These are phyloP conservation scores for Serinus canaria DNA, from an alignment of 2,113 vertebrate genomes.

Conservation along the genomic window DNA sequence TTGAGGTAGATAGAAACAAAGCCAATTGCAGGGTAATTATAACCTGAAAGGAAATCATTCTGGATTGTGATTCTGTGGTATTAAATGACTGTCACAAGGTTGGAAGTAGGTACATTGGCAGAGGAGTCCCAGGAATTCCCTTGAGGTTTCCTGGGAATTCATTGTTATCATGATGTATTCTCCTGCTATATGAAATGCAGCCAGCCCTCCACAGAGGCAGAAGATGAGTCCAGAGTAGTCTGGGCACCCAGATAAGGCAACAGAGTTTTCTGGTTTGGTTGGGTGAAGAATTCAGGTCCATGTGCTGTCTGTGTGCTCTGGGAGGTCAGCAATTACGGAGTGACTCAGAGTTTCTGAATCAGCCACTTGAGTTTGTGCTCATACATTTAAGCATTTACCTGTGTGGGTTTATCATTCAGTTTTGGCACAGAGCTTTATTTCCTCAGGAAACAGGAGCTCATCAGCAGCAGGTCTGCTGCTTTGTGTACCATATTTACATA, in stretches of 20 bases:
- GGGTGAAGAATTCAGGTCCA: background rate
- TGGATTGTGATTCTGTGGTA: background rate
- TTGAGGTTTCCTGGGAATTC: background rate
- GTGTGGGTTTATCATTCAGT: background rate
- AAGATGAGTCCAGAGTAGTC: background rate
- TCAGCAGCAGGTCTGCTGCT: background rate
- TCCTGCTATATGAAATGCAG: background rate
- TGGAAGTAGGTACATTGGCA: background rate
- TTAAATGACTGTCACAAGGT: background rate
- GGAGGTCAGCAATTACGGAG: background rate
- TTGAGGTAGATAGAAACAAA: background rate
- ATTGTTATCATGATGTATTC: background rate
- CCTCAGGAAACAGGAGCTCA: background rate
- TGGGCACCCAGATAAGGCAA: background rate
- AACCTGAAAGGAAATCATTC: background rate
- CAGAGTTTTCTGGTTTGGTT: background rate
- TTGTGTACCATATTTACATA: background rate
- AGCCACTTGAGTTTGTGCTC: background rate
- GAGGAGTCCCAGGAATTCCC: background rate
- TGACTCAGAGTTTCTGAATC: background rate
- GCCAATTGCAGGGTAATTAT: slow-evolving; percentile 12
- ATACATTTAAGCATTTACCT: background rate
- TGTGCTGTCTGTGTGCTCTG: background rate
- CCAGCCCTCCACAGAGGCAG: background rate
- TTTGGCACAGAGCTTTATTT: background rate